Percentiles rank a stretch among this genome's conserved stretches.
Conservation (phyloP, 2,113 vertebrate species). For the Cyprinodon variegatus region DNA sequence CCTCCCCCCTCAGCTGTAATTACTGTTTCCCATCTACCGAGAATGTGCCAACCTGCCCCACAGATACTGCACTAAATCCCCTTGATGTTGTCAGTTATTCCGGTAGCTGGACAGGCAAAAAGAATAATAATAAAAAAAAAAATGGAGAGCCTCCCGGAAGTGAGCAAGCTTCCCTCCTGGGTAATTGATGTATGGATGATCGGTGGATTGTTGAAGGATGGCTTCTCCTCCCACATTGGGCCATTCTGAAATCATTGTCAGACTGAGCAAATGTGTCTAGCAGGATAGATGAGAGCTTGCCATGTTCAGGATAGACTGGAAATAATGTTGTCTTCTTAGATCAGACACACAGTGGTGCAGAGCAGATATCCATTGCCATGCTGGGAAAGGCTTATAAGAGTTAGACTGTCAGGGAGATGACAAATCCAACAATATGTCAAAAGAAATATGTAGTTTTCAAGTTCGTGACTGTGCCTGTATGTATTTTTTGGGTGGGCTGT, state of each 20-base stretch:
- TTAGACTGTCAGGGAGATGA: slow-evolving; percentile 32
- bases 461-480: not conserved
- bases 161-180: slow-evolving; percentile 19
- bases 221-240: slow-evolving; percentile 40
- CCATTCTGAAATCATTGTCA: slow-evolving; percentile 58
- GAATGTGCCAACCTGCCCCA: slow-evolving; percentile 51
- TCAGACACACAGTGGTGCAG: slow-evolving; percentile 30
- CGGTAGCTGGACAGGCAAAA: slow-evolving; percentile 41
- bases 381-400: slow-evolving; percentile 22
- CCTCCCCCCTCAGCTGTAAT: slow-evolving; percentile 56
- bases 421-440: slow-evolving; percentile 24
- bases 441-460: slow-evolving; percentile 3
- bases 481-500: not conserved
- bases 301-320: slow-evolving; percentile 35
- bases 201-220: slow-evolving; percentile 60
- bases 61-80: slow-evolving; percentile 64
- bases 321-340: slow-evolving; percentile 58
- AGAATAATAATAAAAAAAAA: not conserved
- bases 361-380: slow-evolving; percentile 35
- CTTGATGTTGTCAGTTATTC: slow-evolving; percentile 55
- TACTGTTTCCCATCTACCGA: slow-evolving; percentile 59
- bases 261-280: slow-evolving; percentile 45
- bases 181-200: slow-evolving; percentile 58
- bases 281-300: slow-evolving; percentile 62
- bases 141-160: slow-evolving; percentile 42